Evolutionary conservation across 2,113 vertebrate genomes (phyloP), one percentile per base, ranked within the genome.

Genomic region (Cyprinodon tularosa): DNA sequence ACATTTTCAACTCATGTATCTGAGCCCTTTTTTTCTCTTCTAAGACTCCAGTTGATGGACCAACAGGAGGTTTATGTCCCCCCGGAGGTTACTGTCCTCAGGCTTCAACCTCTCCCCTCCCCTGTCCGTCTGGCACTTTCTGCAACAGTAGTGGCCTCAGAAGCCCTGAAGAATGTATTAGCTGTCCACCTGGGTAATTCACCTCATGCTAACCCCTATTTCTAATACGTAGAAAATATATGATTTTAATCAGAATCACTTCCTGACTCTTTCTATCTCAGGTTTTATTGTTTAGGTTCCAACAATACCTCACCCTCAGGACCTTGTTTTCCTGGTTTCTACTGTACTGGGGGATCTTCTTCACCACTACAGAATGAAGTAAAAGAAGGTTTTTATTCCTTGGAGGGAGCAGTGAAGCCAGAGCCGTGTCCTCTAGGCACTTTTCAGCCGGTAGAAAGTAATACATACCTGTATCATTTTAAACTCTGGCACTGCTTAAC

Each of bases 121-220:
- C 93, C 17, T 97, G 96, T 69, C 96, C 96, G n/a, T 57, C 93
- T 0, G 95, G 96, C 20, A 96, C 95, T 6, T 96, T 95, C 89
- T 95, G 95, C 86, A 96, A 94, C 62, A 71, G 63, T 82, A 94
- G 84, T 0, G 95, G 96, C 7, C 90, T 96, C 37, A 89, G 81
- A 39, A 84, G 68, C 50, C 78, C 81, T 3, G 84, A 76, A 29
- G 94, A 95, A 71, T 97, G 96, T 83, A 71, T 95, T 78, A 87
- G 76, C 66, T 97, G 96, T 83, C 95, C 95, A 0, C 94, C 95
- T 36, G 96, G 96, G 96, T 97, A 94, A 84, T 38, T n/a, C 47
- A 63, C 64, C 37, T 70, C 48, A 67, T 48, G 29, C 13, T 74
- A 57, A 37, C 22, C 5, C 36, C 42, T 4, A 3, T 57, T 69